Conservation (phyloP, 2,797 vertebrate species). For the Fundulus diaphanus region DNA sequence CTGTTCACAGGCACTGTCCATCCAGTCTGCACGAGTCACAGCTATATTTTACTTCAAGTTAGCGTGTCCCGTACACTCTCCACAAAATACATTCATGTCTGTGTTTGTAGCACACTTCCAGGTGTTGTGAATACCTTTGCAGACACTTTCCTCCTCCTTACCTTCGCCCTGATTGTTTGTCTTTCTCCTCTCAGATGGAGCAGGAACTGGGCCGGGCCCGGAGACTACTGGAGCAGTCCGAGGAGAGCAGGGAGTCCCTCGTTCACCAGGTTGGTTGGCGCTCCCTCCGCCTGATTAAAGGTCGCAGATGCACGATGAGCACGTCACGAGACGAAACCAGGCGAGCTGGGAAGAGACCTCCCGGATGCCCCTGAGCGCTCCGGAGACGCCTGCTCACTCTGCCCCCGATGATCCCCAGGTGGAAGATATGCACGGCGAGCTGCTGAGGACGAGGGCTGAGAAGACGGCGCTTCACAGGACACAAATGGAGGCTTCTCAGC, state of each 20-base stretch:
- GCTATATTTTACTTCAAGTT: no score
- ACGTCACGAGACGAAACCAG: constrained; percentile 21
- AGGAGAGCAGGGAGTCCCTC: constrained; percentile 87
- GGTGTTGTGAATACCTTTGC: neutral
- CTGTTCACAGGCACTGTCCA: no score
- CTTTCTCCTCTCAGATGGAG: constrained; percentile 79
- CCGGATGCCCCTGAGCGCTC: no score
- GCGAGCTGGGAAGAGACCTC: no score
- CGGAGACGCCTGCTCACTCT: neutral
- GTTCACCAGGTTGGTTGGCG: constrained; percentile 84
- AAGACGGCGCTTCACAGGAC: constrained; percentile 82
- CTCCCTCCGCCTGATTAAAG: constrained; percentile 14
- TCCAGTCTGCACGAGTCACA: neutral
- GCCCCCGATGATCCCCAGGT: constrained; percentile 79
- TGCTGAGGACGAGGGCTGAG: constrained; percentile 84
- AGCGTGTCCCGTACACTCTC: no score
- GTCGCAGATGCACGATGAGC: constrained; percentile 18
- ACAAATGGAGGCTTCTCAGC: constrained; percentile 75
- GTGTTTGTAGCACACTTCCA: no score
- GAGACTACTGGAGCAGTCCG: constrained; percentile 85
- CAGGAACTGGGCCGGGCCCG: constrained; percentile 85
- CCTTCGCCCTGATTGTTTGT: neutral
- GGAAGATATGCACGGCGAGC: constrained; percentile 86
- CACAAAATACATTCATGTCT: neutral
- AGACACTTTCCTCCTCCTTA: neutral